A percentile compares a stretch with the other conserved stretches of the same genome.
Conservation (phyloP, 2,113 vertebrate genomes). For the Ranitomeya imitator region DNA sequence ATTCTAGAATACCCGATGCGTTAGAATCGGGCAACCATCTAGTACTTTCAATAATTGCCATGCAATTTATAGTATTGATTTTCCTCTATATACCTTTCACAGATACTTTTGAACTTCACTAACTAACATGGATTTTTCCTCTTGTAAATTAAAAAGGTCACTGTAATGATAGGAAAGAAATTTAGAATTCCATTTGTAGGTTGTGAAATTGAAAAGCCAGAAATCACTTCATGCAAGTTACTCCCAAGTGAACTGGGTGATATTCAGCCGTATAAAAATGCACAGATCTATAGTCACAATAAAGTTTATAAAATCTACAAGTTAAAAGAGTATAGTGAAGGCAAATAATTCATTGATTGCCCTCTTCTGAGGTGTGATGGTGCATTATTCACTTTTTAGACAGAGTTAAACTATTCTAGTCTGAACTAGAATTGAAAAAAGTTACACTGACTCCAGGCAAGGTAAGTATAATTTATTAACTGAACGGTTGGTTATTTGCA, state of each 20-base stretch:
- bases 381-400: neutral
- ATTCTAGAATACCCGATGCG: too few species aligned
- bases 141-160: neutral
- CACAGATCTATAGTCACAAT: neutral
- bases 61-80: slow-evolving; percentile 3
- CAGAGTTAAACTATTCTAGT: neutral
- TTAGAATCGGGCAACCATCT: too few species aligned
- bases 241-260: neutral
- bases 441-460: neutral
- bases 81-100: neutral
- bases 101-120: neutral
- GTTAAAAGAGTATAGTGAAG: too few species aligned
- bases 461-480: neutral
- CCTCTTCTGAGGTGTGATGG: neutral
- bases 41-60: neutral
- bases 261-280: neutral
- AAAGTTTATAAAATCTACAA: neutral
- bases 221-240: neutral
- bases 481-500: too few species aligned
- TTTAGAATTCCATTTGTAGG: neutral
- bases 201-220: neutral
- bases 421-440: neutral
- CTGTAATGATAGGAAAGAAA: neutral
- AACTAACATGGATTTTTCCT: neutral
- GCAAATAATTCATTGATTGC: too few species aligned